Percentiles rank a stretch among this genome's conserved stretches.
These are phyloP conservation scores for Enteromius fasciolatus DNA, from an alignment of 2,797 vertebrate species.

Conservation along the genomic window DNA sequence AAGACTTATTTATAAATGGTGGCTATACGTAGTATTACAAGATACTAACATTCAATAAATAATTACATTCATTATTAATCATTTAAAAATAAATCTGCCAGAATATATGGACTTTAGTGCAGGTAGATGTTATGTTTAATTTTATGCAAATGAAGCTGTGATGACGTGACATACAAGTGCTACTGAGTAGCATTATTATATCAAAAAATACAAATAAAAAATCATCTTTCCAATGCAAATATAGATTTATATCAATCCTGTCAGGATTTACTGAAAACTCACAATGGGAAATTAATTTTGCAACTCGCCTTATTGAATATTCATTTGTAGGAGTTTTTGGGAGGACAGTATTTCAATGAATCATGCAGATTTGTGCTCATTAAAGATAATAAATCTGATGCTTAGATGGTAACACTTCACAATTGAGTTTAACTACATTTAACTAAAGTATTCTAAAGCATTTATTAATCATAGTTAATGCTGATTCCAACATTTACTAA, in stretches of 20 bases:
- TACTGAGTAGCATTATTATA: background rate
- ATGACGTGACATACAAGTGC: background rate
- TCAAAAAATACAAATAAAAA: background rate
- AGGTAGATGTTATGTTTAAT: background rate
- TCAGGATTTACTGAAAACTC: background rate
- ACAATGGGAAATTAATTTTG: background rate
- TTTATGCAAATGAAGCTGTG: background rate
- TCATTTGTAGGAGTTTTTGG: background rate
- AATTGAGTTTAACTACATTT: background rate
- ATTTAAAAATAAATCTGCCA: background rate
- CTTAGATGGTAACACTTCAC: background rate
- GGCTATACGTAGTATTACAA: background rate
- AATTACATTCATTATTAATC: background rate
- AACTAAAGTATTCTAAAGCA: background rate
- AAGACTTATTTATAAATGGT: background rate
- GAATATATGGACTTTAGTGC: background rate
- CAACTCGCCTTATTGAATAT: background rate
- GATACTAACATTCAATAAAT: constrained; percentile 4
- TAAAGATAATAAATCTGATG: background rate
- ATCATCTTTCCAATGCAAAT: background rate
- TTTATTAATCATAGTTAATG: background rate
- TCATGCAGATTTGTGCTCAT: background rate
- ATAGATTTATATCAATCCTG: no score
- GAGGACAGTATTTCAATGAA: no score
- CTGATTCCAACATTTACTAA: background rate